Percentiles rank a stretch among this genome's conserved stretches.
These are phyloP conservation scores for Zophobas atratus DNA, from an alignment of 1,140 invertebrate species.

Conservation along the genomic window DNA sequence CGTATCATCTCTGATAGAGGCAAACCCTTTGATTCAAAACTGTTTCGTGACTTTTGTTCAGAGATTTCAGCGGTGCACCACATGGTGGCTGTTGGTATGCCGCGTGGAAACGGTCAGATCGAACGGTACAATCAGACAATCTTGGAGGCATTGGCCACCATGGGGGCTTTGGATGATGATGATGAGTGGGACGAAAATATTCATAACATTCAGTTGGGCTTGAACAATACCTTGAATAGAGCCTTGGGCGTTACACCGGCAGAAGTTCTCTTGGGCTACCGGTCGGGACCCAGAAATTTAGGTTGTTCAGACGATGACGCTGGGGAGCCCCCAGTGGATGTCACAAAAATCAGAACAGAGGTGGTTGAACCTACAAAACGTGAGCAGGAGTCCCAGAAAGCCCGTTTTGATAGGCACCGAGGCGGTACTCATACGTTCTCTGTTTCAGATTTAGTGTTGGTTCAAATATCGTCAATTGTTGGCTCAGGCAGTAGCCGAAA, in stretches of 20 bases:
- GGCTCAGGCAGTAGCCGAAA: neutral
- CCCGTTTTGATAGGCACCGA: too few relatives aligned
- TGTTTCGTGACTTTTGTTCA: constrained; percentile 57
- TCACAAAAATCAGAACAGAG: too few relatives aligned
- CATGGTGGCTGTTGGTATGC: constrained; percentile 61
- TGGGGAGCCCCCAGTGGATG: too few relatives aligned
- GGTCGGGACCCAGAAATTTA: neutral
- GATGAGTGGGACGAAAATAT: constrained; percentile 57
- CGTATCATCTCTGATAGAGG: too few relatives aligned
- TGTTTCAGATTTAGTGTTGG: neutral
- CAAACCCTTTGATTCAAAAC: neutral
- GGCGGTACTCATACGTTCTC: too few relatives aligned
- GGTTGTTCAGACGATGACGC: too few relatives aligned
- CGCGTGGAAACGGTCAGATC: constrained; percentile 63
- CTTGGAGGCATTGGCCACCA: constrained; percentile 57
- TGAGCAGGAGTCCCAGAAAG: too few relatives aligned
- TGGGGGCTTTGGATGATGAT: constrained; percentile 43
- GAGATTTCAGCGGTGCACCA: neutral
- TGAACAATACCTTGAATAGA: constrained; percentile 52
- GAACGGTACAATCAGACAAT: constrained; percentile 59
- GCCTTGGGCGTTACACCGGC: neutral
- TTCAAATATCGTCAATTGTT: neutral
- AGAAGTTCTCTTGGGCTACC: constrained; percentile 10
- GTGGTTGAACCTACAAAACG: too few relatives aligned
- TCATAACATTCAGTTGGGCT: constrained; percentile 57